Evolutionary conservation across 2,888 invertebrate genomes (phyloP).

Genomic region (Entomobrya proxima): DNA sequence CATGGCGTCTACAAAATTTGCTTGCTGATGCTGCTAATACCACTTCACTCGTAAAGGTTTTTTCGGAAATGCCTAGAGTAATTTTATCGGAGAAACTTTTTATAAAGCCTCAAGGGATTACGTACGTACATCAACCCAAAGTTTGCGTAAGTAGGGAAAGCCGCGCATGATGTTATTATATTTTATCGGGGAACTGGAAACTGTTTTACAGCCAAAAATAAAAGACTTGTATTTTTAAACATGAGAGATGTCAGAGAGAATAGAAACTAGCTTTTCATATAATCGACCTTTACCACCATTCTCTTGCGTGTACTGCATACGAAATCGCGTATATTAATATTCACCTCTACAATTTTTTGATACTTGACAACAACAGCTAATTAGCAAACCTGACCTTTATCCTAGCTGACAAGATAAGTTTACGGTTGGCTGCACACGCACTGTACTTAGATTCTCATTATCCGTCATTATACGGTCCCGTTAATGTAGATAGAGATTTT

Average conservation of each 20-base stretch:
- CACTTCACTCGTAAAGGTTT: too few relatives aligned
- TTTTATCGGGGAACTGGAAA: neutral
- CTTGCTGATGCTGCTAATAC: too few relatives aligned
- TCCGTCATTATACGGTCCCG: neutral
- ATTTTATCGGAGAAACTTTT: neutral
- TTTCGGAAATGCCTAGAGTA: neutral
- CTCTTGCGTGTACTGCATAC: neutral
- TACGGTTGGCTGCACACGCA: neutral
- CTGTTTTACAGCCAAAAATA: neutral
- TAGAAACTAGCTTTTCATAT: neutral
- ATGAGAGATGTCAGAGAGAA: neutral
- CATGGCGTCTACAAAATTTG: neutral
- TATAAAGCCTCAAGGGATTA: neutral
- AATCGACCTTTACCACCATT: neutral
- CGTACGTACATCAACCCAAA: too few relatives aligned
- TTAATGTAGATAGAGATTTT: neutral
- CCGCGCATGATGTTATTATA: neutral
- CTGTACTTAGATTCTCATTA: neutral
- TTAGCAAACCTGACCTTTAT: conserved; percentile 23
- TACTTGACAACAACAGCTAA: too few relatives aligned
- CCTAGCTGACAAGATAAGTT: neutral
- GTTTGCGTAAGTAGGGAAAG: neutral
- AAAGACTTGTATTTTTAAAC: neutral
- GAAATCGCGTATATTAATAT: neutral
- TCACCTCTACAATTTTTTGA: neutral